phyloP scores from a whole-genome alignment of 2,888 invertebrate species.

The Lithophane ornitopus region DNA sequence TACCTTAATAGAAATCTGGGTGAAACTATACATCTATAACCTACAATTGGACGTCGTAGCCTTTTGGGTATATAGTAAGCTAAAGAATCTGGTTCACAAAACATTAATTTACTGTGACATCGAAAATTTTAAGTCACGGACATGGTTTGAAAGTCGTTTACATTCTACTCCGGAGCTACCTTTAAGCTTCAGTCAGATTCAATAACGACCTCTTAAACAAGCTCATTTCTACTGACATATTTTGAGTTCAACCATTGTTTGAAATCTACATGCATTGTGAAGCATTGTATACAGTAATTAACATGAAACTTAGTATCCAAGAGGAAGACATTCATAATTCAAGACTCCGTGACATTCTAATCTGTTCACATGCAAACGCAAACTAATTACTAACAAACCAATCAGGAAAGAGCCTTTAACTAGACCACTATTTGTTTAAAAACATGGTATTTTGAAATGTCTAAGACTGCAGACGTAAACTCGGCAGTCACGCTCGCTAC shows the following conservation, averaged over 20 bases:
- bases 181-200: background rate
- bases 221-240: constrained; percentile 26
- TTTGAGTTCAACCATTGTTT: constrained; percentile 23
- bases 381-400: constrained; percentile 52
- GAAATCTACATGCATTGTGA: constrained; percentile 28
- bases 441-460: constrained; percentile 46
- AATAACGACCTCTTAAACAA: constrained; percentile 14
- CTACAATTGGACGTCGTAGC: background rate
- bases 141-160: constrained; percentile 36
- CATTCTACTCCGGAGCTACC: constrained; percentile 28
- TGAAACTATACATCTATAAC: background rate
- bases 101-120: constrained; percentile 1
- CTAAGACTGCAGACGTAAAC: constrained; percentile 43
- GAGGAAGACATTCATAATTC: constrained; percentile 34
- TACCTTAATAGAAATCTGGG: background rate
- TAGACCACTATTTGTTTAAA: constrained; percentile 54
- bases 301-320: constrained; percentile 27
- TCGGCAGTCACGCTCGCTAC: constrained; percentile 66
- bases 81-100: constrained; percentile 5
- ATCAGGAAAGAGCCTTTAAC: constrained; percentile 48
- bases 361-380: constrained; percentile 53
- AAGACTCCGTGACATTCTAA: constrained; percentile 44
- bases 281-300: constrained; percentile 25
- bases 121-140: constrained; percentile 37
- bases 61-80: background rate